Evolutionary conservation across 2,797 vertebrate genomes (phyloP).

Genomic region (Xenentodon cancila): DNA sequence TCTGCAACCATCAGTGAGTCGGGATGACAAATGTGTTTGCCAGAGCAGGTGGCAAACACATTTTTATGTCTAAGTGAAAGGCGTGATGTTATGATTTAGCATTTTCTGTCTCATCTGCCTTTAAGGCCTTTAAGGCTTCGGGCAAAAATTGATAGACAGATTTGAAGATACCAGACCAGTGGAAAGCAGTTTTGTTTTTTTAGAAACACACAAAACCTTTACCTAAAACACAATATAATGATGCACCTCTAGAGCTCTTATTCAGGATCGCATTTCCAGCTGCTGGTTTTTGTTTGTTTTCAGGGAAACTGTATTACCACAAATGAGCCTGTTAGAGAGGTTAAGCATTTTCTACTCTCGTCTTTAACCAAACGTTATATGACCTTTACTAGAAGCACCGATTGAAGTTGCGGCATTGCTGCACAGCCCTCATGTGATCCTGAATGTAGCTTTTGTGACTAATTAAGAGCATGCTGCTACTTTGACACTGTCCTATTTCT

Average conservation of each 20-base stretch:
- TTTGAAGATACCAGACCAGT: background rate
- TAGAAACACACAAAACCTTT: too few species aligned
- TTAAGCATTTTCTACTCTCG: background rate
- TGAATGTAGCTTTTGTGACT: slow-evolving; percentile 33
- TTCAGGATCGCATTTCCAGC: slow-evolving; percentile 56
- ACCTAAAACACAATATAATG: background rate
- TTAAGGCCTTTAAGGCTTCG: slow-evolving; percentile 32
- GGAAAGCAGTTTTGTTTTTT: too few species aligned
- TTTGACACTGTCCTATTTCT: slow-evolving; percentile 6
- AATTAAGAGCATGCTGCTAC: slow-evolving; percentile 41
- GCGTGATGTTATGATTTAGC: slow-evolving; percentile 17
- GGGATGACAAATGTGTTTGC: background rate
- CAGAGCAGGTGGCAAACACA: background rate
- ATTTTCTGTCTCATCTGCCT: slow-evolving; percentile 31
- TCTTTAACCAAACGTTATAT: background rate
- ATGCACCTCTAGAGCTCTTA: slow-evolving; percentile 31
- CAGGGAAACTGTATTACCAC: background rate
- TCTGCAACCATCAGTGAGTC: background rate
- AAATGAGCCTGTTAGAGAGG: background rate
- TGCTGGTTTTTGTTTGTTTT: slow-evolving; percentile 3
- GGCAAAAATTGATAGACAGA: slow-evolving; percentile 33
- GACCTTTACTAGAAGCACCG: background rate
- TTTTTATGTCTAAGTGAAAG: slow-evolving; percentile 9
- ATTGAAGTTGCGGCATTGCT: background rate
- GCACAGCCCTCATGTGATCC: slow-evolving; percentile 36